Base-by-base conservation (phyloP, 2,797 vertebrate genomes). In the Gambusia yucatana region DNA sequence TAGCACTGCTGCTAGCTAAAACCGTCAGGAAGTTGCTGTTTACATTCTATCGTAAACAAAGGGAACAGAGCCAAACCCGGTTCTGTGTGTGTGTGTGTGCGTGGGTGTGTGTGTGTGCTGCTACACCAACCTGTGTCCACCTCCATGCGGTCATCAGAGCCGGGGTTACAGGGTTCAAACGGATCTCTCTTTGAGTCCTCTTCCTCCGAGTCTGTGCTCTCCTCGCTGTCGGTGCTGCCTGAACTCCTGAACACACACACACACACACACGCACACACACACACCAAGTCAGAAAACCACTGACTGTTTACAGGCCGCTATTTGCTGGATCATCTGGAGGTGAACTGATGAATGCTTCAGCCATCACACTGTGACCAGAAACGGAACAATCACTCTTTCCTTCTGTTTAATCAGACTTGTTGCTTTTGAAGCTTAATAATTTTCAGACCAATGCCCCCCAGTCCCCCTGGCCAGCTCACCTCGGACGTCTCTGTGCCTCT, bases 181-280 rank as follows among this genome's bases (percentile, higher is more conserved):
- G 97, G 81, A 84, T 98, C 98, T 80, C 97, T 97, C 82, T 99
- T 99, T 6, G 93, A 91, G 74, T 99, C 98, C 69, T 99, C 98
- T 63, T 99, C 98, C 92, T 98, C 97, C 0, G 98, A 99, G 88
- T 99, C 98, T 46, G 98, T 99, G 90, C 98, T 99, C 88, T 99
- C 98, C 89, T 99, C 98, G 5, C 98, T 99, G 94, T 99, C 98
- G 0, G 98, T 99, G 88, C 98, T 99, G 82, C 98, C 98, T 46
- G 98, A 99, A 92, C 98, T 99, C 93, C 94, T 96, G 86, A 61
- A 90, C 10, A 85, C 8, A 80, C 28, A 74, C 17, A n/a, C 41
- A 33, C 10, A 25, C 6, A 55, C 47, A 1, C 17, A 0, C 48
- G 13, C 39, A 41, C 41, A 41, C 41, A 16, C 1, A 10, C 48